Conservation (phyloP, 2,113 vertebrate genomes). For the Cyphomyrus plagiostoma region DNA sequence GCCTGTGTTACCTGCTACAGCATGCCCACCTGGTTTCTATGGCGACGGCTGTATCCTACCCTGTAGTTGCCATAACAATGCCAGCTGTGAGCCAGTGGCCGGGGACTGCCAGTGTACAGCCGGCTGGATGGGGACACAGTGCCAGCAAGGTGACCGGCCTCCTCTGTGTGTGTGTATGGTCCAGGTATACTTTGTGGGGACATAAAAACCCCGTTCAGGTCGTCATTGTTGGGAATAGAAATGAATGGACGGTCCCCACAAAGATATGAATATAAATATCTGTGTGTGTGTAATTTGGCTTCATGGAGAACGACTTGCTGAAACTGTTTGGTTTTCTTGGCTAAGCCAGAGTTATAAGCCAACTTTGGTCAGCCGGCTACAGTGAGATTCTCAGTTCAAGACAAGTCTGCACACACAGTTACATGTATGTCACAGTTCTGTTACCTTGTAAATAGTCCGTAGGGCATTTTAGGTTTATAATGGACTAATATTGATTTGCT, state of each 20-base stretch:
- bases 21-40: conserved; percentile 63
- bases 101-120: conserved; percentile 73
- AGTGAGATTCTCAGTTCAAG: not conserved
- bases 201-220: too few relatives aligned
- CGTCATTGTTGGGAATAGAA: too few relatives aligned
- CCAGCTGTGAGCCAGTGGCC: conserved; percentile 65
- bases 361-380: not conserved
- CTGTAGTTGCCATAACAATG: conserved; percentile 71
- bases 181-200: too few relatives aligned
- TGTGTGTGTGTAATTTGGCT: conserved; percentile 2
- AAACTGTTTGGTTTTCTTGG: not conserved
- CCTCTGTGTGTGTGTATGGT: not conserved
- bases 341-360: not conserved
- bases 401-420: not conserved
- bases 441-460: not conserved
- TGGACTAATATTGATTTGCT: not conserved
- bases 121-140: conserved; percentile 76
- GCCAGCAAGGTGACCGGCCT: conserved; percentile 69
- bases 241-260: too few relatives aligned
- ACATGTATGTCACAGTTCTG: not conserved
- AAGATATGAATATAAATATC: too few relatives aligned
- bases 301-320: not conserved
- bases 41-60: conserved; percentile 74
- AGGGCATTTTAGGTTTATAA: not conserved
- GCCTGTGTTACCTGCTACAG: conserved; percentile 54